A percentile compares a stretch with the other conserved stretches of the same genome.
Conservation (phyloP, 2,797 vertebrate genomes). For the Tolypeutes matacus region DNA sequence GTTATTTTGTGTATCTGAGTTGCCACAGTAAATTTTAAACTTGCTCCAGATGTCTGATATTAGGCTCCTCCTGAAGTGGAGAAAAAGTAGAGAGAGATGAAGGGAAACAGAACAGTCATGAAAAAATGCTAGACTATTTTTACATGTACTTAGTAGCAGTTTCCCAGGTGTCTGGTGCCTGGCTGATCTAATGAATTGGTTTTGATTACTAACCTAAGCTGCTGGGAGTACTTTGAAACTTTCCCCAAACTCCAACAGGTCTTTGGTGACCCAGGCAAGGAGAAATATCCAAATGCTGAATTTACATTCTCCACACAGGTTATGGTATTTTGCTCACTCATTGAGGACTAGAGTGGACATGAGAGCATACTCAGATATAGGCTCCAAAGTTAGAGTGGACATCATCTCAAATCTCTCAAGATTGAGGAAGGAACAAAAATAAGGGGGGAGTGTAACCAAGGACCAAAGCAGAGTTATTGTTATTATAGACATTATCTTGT, state of each 20-base stretch:
- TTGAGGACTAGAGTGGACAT: background rate
- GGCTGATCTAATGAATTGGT: background rate
- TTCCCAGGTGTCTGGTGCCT: background rate
- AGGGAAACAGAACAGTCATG: background rate
- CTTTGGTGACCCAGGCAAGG: background rate
- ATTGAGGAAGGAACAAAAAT: too few species aligned
- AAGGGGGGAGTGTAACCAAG: too few species aligned
- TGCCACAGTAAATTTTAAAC: constrained; percentile 15
- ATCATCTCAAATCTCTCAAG: too few species aligned
- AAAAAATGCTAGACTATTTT: background rate
- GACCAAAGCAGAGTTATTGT: too few species aligned
- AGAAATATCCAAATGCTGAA: background rate
- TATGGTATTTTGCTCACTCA: background rate
- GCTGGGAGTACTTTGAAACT: background rate
- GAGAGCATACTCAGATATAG: background rate
- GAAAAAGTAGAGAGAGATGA: background rate
- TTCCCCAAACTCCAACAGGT: background rate
- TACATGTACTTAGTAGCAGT: background rate
- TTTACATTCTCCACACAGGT: background rate
- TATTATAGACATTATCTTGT: too few species aligned
- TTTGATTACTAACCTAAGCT: background rate
- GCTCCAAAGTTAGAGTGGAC: background rate
- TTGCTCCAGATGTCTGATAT: constrained; percentile 39
- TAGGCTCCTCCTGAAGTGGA: background rate
- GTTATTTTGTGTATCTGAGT: constrained; percentile 31